A percentile compares a stretch with the other conserved stretches of the same genome.
Conservation (phyloP, 2,113 vertebrate genomes). For the Hassar affinis region DNA sequence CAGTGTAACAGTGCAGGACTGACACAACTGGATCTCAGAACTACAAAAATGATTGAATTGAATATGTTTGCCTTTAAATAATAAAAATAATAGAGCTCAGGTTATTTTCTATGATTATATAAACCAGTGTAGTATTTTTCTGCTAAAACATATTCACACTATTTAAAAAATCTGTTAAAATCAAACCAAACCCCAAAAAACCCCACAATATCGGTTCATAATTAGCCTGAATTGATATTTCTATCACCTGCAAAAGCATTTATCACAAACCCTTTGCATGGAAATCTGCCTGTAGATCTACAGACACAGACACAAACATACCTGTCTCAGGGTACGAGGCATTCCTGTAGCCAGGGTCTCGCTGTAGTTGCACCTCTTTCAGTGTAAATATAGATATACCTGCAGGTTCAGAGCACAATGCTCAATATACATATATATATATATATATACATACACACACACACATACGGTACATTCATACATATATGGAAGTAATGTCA, state of each 20-base stretch:
- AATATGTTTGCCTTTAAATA: not conserved
- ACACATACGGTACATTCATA: not conserved
- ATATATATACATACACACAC: not conserved
- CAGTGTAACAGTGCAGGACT: too few species aligned
- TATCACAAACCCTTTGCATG: not conserved
- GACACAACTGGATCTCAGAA: not conserved
- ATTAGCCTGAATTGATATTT: not conserved
- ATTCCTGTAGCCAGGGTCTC: conserved; percentile 96
- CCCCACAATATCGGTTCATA: not conserved
- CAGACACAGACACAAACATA: conserved; percentile 55
- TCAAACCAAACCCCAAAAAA: not conserved
- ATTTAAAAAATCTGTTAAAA: not conserved
- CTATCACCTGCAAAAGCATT: not conserved
- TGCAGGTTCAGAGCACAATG: conserved; percentile 63
- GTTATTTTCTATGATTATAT: not conserved
- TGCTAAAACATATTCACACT: not conserved
- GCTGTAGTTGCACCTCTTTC: conserved; percentile 96
- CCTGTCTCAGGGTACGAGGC: conserved; percentile 93
- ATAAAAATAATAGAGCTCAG: not conserved
- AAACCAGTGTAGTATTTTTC: too few species aligned
- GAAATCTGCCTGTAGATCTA: not conserved
- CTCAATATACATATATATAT: not conserved
- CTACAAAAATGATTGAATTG: not conserved
- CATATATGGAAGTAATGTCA: too few species aligned
- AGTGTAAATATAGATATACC: conserved; percentile 95